Evolutionary conservation across 2,797 vertebrate species (phyloP).

Genomic region (Clamator glandarius): DNA sequence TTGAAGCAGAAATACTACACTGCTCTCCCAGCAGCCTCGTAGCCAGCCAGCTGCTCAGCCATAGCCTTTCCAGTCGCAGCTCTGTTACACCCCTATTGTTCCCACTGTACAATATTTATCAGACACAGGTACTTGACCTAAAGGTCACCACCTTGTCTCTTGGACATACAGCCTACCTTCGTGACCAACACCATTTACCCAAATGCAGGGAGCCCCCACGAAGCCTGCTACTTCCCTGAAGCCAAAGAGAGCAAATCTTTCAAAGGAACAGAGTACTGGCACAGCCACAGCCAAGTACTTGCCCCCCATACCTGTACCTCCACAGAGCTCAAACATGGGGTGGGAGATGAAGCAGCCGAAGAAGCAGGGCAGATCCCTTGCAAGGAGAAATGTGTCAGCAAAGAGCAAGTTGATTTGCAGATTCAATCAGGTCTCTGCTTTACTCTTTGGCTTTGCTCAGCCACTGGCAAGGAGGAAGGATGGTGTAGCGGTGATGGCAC

Average conservation of each 20-base stretch:
- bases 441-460: background rate
- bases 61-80: conserved; percentile 52
- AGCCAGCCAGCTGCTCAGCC: conserved; percentile 64
- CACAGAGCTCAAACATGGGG: fast-evolving
- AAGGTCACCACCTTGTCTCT: conserved; percentile 47
- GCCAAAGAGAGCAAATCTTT: fast-evolving
- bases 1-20: conserved; percentile 80
- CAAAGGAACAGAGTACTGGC: fast-evolving
- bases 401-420: background rate
- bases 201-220: background rate
- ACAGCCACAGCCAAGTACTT: fast-evolving
- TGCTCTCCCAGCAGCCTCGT: conserved; percentile 71
- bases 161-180: conserved; percentile 63
- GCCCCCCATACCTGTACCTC: background rate
- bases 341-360: fast-evolving
- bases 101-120: conserved; percentile 68
- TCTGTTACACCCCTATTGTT: conserved; percentile 73
- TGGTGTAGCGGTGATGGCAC: fast-evolving
- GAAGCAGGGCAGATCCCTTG: fast-evolving
- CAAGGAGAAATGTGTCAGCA: background rate
- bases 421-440: fast-evolving
- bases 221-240: fast-evolving
- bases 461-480: background rate
- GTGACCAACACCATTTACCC: background rate
- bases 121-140: conserved; percentile 73